Percentiles rank a stretch among this genome's conserved stretches.
These are phyloP conservation scores for Chymomyza amoena DNA, from an alignment of 2,888 invertebrate genomes.

Conservation along the genomic window DNA sequence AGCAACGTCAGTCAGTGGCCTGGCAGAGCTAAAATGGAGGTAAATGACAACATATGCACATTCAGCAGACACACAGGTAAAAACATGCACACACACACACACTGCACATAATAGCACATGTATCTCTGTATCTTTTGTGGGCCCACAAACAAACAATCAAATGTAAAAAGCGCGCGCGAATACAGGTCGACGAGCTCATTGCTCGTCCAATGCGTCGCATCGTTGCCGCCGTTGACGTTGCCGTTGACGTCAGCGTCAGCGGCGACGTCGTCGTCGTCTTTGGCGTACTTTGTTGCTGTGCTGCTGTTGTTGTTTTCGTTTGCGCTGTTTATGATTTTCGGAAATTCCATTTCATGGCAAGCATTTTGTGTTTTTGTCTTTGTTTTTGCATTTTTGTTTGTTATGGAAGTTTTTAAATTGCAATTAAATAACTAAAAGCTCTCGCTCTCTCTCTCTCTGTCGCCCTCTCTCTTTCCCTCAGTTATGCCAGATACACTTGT, in stretches of 20 bases:
- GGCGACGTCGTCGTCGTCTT: constrained; percentile 1
- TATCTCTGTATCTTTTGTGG: constrained; percentile 4
- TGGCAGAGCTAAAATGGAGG: constrained; percentile 11
- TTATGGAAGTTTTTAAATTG: constrained; percentile 40
- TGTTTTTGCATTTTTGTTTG: constrained; percentile 31
- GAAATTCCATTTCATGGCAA: constrained; percentile 62
- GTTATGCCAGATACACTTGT: no score
- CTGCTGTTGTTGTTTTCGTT: no score
- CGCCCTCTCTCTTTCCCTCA: no score
- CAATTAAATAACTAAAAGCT: constrained; percentile 41
- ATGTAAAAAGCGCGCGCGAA: constrained; percentile 72
- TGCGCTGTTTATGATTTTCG: constrained; percentile 63
- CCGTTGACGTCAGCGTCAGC: no score
- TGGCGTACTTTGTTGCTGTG: no score
- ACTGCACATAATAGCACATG: constrained; percentile 13
- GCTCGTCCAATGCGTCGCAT: not conserved
- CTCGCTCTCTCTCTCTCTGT: no score
- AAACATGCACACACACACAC: constrained; percentile 8
- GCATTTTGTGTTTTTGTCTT: not conserved
- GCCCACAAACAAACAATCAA: constrained; percentile 44
- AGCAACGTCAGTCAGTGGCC: constrained; percentile 43
- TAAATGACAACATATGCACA: constrained; percentile 61
- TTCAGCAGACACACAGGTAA: constrained; percentile 24
- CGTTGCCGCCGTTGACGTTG: no score
- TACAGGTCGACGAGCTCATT: constrained; percentile 67